Evolutionary conservation across 2,888 invertebrate species (phyloP).

Genomic region (Idaea dimidiata): DNA sequence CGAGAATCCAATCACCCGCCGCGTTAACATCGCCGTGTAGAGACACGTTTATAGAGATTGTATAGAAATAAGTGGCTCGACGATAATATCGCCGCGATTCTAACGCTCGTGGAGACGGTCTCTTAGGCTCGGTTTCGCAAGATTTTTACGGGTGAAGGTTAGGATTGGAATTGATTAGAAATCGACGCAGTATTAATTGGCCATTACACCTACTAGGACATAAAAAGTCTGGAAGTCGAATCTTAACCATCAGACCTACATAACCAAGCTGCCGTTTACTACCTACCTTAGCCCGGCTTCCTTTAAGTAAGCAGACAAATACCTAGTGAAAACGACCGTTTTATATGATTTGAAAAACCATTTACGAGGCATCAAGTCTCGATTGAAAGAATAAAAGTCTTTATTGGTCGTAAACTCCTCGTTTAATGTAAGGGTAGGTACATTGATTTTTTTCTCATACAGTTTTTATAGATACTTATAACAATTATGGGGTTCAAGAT

Average conservation of each 20-base stretch:
- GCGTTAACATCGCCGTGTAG: too few species aligned
- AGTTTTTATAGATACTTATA: neutral
- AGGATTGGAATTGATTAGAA: too few species aligned
- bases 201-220: too few species aligned
- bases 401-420: neutral
- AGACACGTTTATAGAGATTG: too few species aligned
- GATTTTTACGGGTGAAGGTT: neutral
- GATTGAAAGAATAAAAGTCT: neutral
- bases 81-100: too few species aligned
- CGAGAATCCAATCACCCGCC: too few species aligned
- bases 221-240: too few species aligned
- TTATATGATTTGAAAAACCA: slow-evolving; percentile 13
- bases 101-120: too few species aligned
- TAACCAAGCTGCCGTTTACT: neutral
- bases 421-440: neutral
- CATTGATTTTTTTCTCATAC: neutral
- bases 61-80: too few species aligned
- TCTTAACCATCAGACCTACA: neutral
- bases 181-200: too few species aligned
- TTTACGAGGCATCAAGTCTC: slow-evolving; percentile 10
- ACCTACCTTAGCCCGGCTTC: too few species aligned
- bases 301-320: neutral
- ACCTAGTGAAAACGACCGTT: neutral
- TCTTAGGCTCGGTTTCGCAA: neutral
- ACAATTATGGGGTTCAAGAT: neutral